These are phyloP conservation scores for Novumbra hubbsi DNA, from an alignment of 2,797 vertebrate species.

Conservation along the genomic window DNA sequence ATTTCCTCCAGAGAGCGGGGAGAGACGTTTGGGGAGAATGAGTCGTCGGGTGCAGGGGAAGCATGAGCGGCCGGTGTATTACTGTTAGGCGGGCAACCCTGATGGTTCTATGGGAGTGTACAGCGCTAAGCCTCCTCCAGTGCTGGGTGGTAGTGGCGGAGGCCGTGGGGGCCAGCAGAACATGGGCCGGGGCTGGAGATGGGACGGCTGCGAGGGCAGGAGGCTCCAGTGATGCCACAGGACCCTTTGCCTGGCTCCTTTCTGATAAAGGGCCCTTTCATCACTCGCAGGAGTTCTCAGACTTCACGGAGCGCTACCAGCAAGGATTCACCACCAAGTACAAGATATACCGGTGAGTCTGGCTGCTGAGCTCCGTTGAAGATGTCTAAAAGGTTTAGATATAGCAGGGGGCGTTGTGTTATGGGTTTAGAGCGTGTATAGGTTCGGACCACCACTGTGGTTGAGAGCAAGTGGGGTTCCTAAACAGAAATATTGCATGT, in stretches of 20 bases:
- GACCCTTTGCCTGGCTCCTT: conserved; percentile 94
- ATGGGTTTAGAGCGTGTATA: not conserved
- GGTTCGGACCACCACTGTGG: not conserved
- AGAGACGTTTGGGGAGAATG: conserved; percentile 82
- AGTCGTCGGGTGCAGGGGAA: conserved; percentile 88
- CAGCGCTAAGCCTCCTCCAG: conserved; percentile 90
- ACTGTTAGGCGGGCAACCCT: conserved; percentile 92
- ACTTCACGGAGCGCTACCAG: conserved; percentile 94
- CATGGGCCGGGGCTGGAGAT: conserved; percentile 59
- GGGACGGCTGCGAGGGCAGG: conserved; percentile 73
- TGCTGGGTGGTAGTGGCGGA: conserved; percentile 79
- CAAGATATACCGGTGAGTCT: conserved; percentile 96
- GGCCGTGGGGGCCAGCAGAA: conserved; percentile 68
- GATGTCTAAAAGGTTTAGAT: not conserved
- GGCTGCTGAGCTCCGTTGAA: not conserved
- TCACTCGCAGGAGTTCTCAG: conserved; percentile 92
- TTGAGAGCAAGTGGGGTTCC: not conserved
- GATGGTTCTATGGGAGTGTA: conserved; percentile 98
- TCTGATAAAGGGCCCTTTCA: conserved; percentile 97
- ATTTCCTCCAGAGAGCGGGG: conserved; percentile 45
- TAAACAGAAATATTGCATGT: too few relatives aligned
- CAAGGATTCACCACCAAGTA: conserved; percentile 97
- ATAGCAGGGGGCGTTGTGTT: not conserved
- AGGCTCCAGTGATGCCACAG: conserved; percentile 84
- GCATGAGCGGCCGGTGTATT: conserved; percentile 95